phyloP scores from a whole-genome alignment of 2,797 vertebrate species.

The Epinephelus malabaricus region DNA sequence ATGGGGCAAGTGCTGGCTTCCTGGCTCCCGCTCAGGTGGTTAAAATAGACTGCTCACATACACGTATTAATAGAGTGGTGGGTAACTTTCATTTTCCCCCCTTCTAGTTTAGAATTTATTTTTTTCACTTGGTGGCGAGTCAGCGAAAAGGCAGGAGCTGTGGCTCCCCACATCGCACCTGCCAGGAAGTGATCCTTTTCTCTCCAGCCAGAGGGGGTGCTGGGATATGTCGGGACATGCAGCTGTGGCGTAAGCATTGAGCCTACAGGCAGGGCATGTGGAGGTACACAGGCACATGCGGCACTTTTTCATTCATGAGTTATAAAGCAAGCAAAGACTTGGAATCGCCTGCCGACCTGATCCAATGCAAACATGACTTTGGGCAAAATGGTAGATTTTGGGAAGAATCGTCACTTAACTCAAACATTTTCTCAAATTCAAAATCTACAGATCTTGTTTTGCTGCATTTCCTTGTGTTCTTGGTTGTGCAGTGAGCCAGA shows the following conservation, averaged over 20 bases:
- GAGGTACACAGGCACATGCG: background rate
- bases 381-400: background rate
- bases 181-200: constrained; percentile 85
- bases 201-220: constrained; percentile 74
- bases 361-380: constrained; percentile 7
- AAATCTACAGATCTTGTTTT: background rate
- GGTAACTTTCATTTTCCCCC: constrained; percentile 50
- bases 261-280: constrained; percentile 24
- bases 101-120: constrained; percentile 39
- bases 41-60: constrained; percentile 88
- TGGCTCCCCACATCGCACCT: constrained; percentile 83
- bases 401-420: background rate
- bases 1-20: constrained; percentile 88
- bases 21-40: constrained; percentile 89
- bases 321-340: constrained; percentile 15
- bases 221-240: constrained; percentile 81
- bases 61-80: constrained; percentile 67
- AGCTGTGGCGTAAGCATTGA: constrained; percentile 41
- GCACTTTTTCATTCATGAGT: constrained; percentile 23
- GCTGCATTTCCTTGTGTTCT: constrained; percentile 11
- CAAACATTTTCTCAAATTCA: background rate
- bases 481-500: constrained; percentile 27
- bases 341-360: constrained; percentile 10
- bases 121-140: constrained; percentile 57
- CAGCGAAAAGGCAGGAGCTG: constrained; percentile 77